Conservation (phyloP, 2,113 vertebrate genomes). For the Cheilinus undulatus region DNA sequence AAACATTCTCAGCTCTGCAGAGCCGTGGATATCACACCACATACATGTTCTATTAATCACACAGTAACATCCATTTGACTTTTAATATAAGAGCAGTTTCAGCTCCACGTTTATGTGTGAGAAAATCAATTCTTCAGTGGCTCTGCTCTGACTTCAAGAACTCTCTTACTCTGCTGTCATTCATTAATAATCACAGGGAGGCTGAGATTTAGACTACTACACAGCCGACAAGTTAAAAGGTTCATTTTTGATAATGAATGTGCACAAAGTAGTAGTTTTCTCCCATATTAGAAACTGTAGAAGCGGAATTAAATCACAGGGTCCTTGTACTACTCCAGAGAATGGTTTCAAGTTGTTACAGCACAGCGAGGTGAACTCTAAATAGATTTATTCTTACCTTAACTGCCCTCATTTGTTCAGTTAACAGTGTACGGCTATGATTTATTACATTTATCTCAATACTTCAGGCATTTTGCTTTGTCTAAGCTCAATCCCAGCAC, state of each 20-base stretch:
- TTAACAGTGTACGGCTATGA: no score
- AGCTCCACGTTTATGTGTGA: neutral
- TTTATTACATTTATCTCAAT: neutral
- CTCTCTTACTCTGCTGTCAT: neutral
- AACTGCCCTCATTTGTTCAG: neutral
- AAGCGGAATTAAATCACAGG: constrained; percentile 9
- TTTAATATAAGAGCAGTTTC: neutral
- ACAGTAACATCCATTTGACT: neutral
- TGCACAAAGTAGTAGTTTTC: constrained; percentile 32
- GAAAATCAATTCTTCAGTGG: neutral
- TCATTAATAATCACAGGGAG: constrained; percentile 8
- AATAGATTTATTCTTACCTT: no score
- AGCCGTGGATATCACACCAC: neutral
- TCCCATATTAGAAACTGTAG: constrained; percentile 17
- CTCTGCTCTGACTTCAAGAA: neutral
- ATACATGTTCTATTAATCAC: no score
- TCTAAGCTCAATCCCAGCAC: no score
- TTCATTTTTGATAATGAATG: neutral
- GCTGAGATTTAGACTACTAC: neutral
- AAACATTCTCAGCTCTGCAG: constrained; percentile 1
- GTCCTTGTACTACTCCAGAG: neutral
- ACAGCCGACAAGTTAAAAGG: neutral
- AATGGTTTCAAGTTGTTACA: neutral
- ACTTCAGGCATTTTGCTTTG: neutral
- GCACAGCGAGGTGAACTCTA: no score